Percentiles rank a stretch among this genome's conserved stretches.
These are phyloP conservation scores for Camelus dromedarius DNA, from an alignment of 2,113 vertebrate genomes.

Conservation along the genomic window DNA sequence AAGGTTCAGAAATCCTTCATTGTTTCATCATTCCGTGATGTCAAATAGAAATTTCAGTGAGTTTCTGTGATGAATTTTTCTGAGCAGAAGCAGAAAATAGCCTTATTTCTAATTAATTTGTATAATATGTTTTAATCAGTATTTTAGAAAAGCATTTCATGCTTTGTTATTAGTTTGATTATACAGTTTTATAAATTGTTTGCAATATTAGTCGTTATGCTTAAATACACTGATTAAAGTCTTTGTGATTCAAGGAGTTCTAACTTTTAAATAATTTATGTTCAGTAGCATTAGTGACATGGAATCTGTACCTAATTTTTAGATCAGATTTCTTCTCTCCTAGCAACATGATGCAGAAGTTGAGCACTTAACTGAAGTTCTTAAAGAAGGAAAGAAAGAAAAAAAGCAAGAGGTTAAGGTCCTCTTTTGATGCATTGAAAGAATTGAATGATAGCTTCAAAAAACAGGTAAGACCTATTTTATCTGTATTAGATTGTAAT, in stretches of 20 bases:
- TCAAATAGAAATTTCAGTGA: slow-evolving; percentile 20
- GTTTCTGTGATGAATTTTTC: not conserved
- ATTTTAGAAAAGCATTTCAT: not conserved
- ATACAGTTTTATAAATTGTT: not conserved
- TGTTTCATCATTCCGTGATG: not conserved
- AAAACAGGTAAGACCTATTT: slow-evolving; percentile 89
- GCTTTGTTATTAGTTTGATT: slow-evolving; percentile 20
- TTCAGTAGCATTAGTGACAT: slow-evolving; percentile 22
- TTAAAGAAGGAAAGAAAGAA: slow-evolving; percentile 91
- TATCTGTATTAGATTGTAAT: slow-evolving; percentile 15
- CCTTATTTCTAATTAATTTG: slow-evolving; percentile 44
- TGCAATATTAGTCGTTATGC: not conserved
- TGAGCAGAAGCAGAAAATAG: slow-evolving; percentile 27
- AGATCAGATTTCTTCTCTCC: slow-evolving; percentile 47
- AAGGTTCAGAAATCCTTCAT: not conserved
- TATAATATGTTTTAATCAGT: slow-evolving; percentile 26
- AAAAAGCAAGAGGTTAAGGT: slow-evolving; percentile 93
- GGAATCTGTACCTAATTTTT: slow-evolving; percentile 48
- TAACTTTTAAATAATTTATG: slow-evolving; percentile 37
- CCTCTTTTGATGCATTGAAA: slow-evolving; percentile 92
- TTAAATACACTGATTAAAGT: slow-evolving; percentile 38
- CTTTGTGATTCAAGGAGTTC: not conserved
- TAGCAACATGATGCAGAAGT: slow-evolving; percentile 91
- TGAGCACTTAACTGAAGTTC: slow-evolving; percentile 88
- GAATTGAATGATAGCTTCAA: slow-evolving; percentile 92